Evolutionary conservation across 2,113 vertebrate species (phyloP).

Genomic region (Conger conger): DNA sequence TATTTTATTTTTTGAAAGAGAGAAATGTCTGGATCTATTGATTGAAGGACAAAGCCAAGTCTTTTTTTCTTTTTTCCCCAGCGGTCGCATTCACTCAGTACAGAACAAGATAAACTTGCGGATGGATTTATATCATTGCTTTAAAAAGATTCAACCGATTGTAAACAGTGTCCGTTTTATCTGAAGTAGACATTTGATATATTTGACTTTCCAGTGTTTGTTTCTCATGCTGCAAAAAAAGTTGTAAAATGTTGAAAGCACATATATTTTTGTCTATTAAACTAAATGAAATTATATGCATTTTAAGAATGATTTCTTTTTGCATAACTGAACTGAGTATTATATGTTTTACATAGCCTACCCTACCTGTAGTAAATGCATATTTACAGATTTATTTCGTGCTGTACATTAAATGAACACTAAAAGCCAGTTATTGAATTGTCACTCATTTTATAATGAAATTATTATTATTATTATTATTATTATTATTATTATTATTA

Average conservation of each 20-base stretch:
- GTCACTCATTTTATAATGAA: neutral
- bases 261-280: conserved; percentile 91
- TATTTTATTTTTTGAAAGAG: conserved; percentile 22
- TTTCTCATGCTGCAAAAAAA: conserved; percentile 81
- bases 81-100: neutral
- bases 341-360: neutral
- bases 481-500: neutral
- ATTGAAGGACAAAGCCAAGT: neutral
- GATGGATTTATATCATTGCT: conserved; percentile 58
- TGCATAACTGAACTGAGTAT: neutral
- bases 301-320: conserved; percentile 13
- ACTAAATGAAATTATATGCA: conserved; percentile 71
- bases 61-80: neutral
- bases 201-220: conserved; percentile 62
- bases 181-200: conserved; percentile 53
- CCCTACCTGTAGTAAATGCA: neutral
- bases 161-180: conserved; percentile 49
- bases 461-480: neutral
- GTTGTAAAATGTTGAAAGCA: conserved; percentile 72
- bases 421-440: neutral
- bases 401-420: neutral
- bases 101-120: conserved; percentile 56
- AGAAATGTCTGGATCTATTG: conserved; percentile 8
- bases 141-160: conserved; percentile 46
- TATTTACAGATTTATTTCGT: neutral